These are phyloP conservation scores for Coptotermes formosanus DNA, from an alignment of 1,140 invertebrate genomes.

Conservation along the genomic window DNA sequence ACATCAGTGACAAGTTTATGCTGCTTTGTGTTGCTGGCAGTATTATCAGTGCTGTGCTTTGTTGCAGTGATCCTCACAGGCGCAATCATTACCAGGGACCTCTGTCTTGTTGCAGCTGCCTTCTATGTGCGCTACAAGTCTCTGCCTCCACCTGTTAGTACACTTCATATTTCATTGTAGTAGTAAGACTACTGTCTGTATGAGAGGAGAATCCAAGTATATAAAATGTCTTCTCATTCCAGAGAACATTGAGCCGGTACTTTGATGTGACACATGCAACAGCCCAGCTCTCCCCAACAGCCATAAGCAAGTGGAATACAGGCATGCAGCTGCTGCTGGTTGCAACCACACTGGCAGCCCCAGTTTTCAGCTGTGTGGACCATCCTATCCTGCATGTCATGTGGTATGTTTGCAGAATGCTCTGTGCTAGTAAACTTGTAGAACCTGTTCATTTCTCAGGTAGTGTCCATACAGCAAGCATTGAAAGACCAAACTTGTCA, in stretches of 20 bases:
- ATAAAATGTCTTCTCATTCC: slow-evolving; percentile 42
- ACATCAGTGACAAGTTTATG: neutral
- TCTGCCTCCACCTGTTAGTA: slow-evolving; percentile 78
- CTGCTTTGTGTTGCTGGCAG: neutral
- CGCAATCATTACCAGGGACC: slow-evolving; percentile 82
- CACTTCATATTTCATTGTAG: neutral
- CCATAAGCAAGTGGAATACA: slow-evolving; percentile 93
- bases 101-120: slow-evolving; percentile 74
- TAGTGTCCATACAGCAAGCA: no score
- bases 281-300: slow-evolving; percentile 86
- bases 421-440: no score
- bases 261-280: slow-evolving; percentile 89
- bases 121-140: slow-evolving; percentile 89
- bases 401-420: slow-evolving; percentile 56
- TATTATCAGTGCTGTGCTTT: slow-evolving; percentile 27
- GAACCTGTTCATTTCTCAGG: no score
- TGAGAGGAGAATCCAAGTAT: slow-evolving; percentile 34
- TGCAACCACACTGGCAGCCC: slow-evolving; percentile 77
- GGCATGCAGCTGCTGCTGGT: slow-evolving; percentile 79
- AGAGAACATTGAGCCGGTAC: slow-evolving; percentile 85
- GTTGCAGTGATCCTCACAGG: slow-evolving; percentile 68
- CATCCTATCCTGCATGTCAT: slow-evolving; percentile 73
- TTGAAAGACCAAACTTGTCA: no score
- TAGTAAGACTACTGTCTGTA: neutral
- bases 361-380: slow-evolving; percentile 75